A percentile compares a stretch with the other conserved stretches of the same genome.
These are phyloP conservation scores for Paraescarpia echinospica DNA, from an alignment of 1,140 invertebrate species.

Conservation along the genomic window DNA sequence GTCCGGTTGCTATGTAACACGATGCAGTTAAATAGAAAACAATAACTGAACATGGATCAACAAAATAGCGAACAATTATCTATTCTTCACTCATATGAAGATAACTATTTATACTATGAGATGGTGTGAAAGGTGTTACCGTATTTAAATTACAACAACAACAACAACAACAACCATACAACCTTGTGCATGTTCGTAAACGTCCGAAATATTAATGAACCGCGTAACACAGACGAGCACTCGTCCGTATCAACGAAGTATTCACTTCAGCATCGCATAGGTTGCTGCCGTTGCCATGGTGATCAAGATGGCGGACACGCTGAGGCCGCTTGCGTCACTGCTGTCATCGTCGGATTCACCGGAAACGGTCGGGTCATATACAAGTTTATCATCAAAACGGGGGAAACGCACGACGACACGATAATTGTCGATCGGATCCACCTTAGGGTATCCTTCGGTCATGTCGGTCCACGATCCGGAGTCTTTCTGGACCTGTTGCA, in stretches of 20 bases:
- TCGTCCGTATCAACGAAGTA: background rate
- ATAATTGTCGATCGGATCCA: background rate
- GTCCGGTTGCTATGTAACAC: background rate
- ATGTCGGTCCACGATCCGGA: background rate
- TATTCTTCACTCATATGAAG: background rate
- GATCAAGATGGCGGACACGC: background rate
- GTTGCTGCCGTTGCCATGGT: background rate
- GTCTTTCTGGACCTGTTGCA: background rate
- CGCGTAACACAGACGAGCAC: background rate
- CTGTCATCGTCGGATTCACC: background rate
- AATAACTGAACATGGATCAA: background rate
- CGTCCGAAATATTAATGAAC: background rate
- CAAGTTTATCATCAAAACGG: background rate
- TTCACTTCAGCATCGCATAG: background rate
- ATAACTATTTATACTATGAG: background rate
- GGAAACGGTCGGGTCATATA: background rate
- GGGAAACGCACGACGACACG: background rate
- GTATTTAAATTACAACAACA: slow-evolving; percentile 13
- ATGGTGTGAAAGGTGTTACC: background rate
- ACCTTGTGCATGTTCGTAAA: background rate
- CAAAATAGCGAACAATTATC: background rate
- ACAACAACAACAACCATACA: slow-evolving; percentile 11
- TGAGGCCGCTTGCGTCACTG: background rate
- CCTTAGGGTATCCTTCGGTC: background rate
- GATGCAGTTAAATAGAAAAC: background rate